Base-by-base conservation (phyloP, 2,113 vertebrate genomes). In the Mus pahari region DNA sequence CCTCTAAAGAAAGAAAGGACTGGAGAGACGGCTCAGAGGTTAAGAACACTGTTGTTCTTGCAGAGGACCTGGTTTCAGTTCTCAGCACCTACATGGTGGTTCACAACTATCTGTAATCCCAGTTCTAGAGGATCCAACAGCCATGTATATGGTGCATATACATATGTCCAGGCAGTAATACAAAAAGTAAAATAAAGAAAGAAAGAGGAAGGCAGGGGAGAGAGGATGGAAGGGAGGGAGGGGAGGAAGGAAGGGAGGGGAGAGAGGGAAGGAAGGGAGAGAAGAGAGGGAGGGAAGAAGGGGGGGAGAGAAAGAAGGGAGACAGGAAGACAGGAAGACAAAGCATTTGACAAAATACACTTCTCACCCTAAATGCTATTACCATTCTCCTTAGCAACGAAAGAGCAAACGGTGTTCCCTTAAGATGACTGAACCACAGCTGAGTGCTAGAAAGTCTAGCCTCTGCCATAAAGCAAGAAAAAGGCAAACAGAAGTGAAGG, bases 381-480 rank as follows among this genome's bases (percentile, higher is more conserved):
- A 53, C 66, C 16, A 70, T 74, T 20, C 24, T 33, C 62, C 55
- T 92, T 42, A 81, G 66, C 10, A 78, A 58, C 31, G 31, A 89
- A 39, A 92, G 20, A 13, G 24, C 16, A 19, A n/a, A 70, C 62
- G 45, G 19, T 14, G 71, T 73, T 42, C 39, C 50, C 28, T 4
- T 28, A 53, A 66, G 62, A 84, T 0, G 45, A 60, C 36, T 33
- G 42, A 60, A 53, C 70, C 50, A 19, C 39, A 77, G 45, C 48
- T 90, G 0, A 79, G 74, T 42, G 33, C 55, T 31, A 55, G 20
- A 89, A 92, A 62, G 83, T 42, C 62, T 74, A 92, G 73, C 20
- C 39, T 62, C 11, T 84, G 75, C 16, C 42, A 64, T 45, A 89
- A 58, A 45, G 28, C 70, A 91, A 94, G 58, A 93, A 90, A 92